A percentile compares a stretch with the other conserved stretches of the same genome.
These are phyloP conservation scores for Heteromormyrus szaboi DNA, from an alignment of 2,797 vertebrate species.

Conservation along the genomic window DNA sequence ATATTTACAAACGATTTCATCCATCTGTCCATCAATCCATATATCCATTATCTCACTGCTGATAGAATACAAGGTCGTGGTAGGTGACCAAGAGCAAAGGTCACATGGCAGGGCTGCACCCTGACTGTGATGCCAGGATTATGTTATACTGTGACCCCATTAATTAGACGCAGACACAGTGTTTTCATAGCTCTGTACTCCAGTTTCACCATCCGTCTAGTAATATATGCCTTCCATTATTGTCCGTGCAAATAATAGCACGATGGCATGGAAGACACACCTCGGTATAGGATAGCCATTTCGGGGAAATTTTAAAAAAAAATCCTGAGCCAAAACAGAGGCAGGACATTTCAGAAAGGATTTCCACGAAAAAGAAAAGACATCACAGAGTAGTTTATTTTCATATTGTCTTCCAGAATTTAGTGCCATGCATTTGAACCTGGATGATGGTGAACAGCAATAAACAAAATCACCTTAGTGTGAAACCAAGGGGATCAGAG, in stretches of 20 bases:
- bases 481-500: background rate
- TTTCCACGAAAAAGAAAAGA: background rate
- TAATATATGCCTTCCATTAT: background rate
- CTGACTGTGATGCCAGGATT: background rate
- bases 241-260: background rate
- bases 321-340: background rate
- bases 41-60: background rate
- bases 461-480: background rate
- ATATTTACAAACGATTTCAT: background rate
- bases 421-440: background rate
- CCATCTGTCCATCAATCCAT: background rate
- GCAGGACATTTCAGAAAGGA: background rate
- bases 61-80: background rate
- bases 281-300: background rate
- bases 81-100: background rate
- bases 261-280: background rate
- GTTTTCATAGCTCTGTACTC: background rate
- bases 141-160: background rate
- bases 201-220: background rate
- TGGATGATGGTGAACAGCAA: background rate
- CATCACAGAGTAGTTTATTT: background rate
- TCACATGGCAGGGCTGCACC: background rate
- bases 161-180: background rate
- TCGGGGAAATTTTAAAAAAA: background rate
- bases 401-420: background rate